Base-by-base conservation (phyloP, 1,140 invertebrate species). In the Drosophila varians region DNA sequence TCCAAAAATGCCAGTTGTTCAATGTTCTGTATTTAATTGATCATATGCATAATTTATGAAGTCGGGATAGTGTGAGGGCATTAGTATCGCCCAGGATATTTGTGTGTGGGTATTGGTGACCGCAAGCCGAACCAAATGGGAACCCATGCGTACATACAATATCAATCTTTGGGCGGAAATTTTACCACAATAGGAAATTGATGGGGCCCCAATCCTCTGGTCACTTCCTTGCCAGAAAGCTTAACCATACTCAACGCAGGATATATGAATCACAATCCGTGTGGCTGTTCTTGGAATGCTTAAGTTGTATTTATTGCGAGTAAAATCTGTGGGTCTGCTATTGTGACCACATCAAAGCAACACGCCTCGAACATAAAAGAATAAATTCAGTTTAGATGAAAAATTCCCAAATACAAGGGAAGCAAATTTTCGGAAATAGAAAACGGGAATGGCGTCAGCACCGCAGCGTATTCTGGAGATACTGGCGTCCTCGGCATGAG, bases 1-100 rank as follows among this genome's bases (percentile, higher is more conserved):
- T 16, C 6, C 4, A 25, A 19, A 19, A 3, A 40, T 18, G 28
- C 11, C 38, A 18, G 3, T 25, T 64, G 62, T 34, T 64, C 38
- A 66, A 66, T 66, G 62, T 65, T 65, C 58, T 66, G 62, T 65
- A 52, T 34, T 64, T 65, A 66, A 65, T 52, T 52, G 46, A 52
- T 65, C 58, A 64, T 66, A 43, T 65, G 60, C 60, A 65, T 66
- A 66, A 52, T 43, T 52, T 26, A 66, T 43, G 62, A 18, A 16
- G 8, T 26, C 26, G 11, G 18, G 2, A 1, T 1, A 40, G 38
- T 9, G 25, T 28, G 19, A 1, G 43, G 47, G 31, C 2, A 11
- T 4, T 23, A 8, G 14, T 18, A 46, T 28, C 28, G 19, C 52
- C 42, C 18, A 11, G 21, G 28, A 9, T 31, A 11, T 11, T 31